Conservation (phyloP, 37 sponge, comb jelly and placozoan genomes). For the Oopsacas minuta region DNA sequence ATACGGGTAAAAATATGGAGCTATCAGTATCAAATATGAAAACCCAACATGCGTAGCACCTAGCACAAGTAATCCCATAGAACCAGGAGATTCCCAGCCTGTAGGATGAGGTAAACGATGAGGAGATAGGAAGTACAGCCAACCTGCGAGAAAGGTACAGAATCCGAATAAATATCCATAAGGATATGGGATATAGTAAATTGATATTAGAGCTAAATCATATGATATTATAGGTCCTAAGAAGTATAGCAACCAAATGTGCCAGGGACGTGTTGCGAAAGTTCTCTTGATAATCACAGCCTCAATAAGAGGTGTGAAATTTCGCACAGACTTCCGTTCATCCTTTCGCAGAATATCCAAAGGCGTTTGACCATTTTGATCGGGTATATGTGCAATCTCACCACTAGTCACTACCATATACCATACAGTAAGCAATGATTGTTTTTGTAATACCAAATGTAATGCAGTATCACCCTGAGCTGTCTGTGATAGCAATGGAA, state of each 20-base stretch:
- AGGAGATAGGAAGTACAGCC: background rate
- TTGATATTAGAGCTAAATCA: background rate
- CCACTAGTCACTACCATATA: background rate
- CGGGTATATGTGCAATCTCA: background rate
- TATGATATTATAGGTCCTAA: background rate
- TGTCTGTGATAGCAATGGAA: background rate
- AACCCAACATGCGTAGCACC: background rate
- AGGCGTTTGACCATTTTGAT: background rate
- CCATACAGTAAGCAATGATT: background rate
- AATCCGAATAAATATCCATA: background rate
- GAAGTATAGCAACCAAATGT: background rate
- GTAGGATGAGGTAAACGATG: background rate
- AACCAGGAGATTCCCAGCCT: background rate
- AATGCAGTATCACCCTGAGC: background rate
- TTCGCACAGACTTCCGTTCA: background rate
- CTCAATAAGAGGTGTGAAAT: background rate
- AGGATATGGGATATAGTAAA: background rate
- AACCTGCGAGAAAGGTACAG: background rate
- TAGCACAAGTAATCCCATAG: background rate
- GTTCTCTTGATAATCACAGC: background rate
- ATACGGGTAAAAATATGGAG: slow-evolving; percentile 3
- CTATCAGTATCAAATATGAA: background rate
- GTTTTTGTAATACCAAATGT: background rate
- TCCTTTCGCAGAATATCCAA: background rate
- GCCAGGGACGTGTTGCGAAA: background rate